Evolutionary conservation across 2,113 vertebrate genomes (phyloP), one percentile per base, ranked within the genome.

Genomic region (Nothocercus nigrocapillus): DNA sequence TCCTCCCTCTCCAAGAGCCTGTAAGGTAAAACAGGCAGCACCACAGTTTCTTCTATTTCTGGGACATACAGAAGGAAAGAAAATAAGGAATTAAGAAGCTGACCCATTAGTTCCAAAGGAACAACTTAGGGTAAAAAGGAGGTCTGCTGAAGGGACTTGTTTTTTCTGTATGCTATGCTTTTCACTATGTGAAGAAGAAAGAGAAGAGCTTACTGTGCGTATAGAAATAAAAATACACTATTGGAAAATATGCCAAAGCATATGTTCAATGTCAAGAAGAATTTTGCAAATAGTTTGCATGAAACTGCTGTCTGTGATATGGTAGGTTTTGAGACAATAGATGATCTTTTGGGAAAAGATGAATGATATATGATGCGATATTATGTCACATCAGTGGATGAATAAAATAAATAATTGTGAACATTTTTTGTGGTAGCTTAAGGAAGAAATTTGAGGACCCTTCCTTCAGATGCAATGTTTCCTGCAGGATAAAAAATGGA

Each of bases 1-100:
- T 82, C 4, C 20, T 42, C 15, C 38, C 38, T 54, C 13, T 86
- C 19, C 32, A 7, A 22, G 78, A 13, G 47, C 3, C 9, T 44
- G 8, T 13, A 63, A 19, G 3, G 10, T 3, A 4, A 28, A 2
- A 0, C 13, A 54, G 42, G 11, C 0, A 11, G 17, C 6, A 22
- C 25, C 38, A 34, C 22, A 14, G 3, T 40, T 84, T 5, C 15
- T 17, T 36, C 36, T 63, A 16, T 27, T 73, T 77, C 30, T 24
- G 38, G 51, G 17, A 34, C 16, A 15, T 58, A 16, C 17, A 6
- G 16, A 42, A 78, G 22, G 21, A 20, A 54, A 61, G 5, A 85
- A 53, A 42, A 8, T 36, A 80, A 72, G 18, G 36, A 86, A 63
- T 9, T 58, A 13, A 32, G 9, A 76, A 73, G 19, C 1, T 77